phyloP scores from a whole-genome alignment of 2,797 vertebrate species.

The Argya squamiceps region DNA sequence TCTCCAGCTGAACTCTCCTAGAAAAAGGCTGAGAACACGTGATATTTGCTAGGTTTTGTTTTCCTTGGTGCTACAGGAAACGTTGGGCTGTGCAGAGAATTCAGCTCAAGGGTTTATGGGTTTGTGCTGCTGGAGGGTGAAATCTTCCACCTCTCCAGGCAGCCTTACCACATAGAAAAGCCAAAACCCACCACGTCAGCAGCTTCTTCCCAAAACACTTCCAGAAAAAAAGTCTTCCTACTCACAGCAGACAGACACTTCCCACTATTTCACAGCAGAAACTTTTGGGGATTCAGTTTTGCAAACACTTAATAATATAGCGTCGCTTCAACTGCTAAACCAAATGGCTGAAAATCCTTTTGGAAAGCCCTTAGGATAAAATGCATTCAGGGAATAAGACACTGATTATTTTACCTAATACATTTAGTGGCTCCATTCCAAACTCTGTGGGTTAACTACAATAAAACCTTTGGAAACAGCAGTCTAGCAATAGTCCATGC shows the following conservation, averaged over 20 bases:
- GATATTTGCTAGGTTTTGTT: background rate
- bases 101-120: background rate
- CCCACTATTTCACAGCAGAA: slow-evolving; percentile 20
- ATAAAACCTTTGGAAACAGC: background rate
- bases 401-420: background rate
- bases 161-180: background rate
- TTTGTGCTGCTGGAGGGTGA: background rate
- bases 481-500: background rate
- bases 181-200: background rate
- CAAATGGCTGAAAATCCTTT: background rate
- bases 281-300: background rate
- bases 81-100: background rate
- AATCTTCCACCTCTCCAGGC: background rate
- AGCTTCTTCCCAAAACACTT: background rate
- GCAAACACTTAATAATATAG: slow-evolving; percentile 16
- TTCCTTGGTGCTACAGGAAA: background rate
- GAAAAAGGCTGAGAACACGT: background rate
- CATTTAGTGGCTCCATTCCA: background rate
- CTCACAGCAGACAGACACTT: slow-evolving; percentile 19
- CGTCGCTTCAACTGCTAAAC: background rate
- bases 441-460: background rate
- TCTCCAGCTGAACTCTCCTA: background rate
- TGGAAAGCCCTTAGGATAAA: background rate
- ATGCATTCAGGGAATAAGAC: background rate
- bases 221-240: slow-evolving; percentile 19